Evolutionary conservation across 2,113 vertebrate species (phyloP).

Genomic region (Empidonax traillii): DNA sequence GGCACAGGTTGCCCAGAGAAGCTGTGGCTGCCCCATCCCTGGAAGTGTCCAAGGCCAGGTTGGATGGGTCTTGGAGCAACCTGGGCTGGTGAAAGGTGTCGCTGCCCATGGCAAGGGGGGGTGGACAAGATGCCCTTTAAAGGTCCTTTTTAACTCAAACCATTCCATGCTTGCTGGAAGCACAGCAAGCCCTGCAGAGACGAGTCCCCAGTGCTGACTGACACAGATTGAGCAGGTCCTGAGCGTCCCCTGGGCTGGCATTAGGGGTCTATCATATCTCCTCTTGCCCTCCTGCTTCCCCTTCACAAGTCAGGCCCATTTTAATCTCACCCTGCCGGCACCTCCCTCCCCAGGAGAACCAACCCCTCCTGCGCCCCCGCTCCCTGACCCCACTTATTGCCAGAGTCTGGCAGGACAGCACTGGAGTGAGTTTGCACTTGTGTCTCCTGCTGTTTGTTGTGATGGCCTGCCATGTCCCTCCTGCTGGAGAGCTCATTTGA

Average conservation of each 20-base stretch:
- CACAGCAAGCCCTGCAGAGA: neutral
- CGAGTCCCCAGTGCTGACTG: neutral
- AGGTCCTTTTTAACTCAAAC: neutral
- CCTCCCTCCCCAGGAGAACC: neutral
- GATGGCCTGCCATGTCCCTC: neutral
- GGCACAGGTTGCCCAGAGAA: neutral
- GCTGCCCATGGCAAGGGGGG: neutral
- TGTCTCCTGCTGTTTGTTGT: slow-evolving; percentile 3
- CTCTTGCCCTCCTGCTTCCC: neutral
- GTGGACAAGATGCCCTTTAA: neutral
- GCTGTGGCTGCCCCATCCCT: neutral
- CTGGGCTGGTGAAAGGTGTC: too few species aligned
- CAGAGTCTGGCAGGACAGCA: neutral
- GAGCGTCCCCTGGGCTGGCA: neutral
- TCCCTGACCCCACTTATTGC: fast-evolving
- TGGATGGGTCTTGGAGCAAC: neutral
- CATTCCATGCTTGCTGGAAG: neutral
- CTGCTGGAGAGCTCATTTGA: neutral
- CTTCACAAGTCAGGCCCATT: neutral
- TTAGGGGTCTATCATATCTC: neutral
- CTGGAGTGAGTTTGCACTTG: neutral
- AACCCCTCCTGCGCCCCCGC: neutral
- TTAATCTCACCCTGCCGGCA: neutral
- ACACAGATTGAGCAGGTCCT: neutral
- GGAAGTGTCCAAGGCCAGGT: neutral